A percentile compares a stretch with the other conserved stretches of the same genome.
Evolutionary conservation across 1,140 invertebrate species (phyloP).

Genomic region (Subanguina moxae): DNA sequence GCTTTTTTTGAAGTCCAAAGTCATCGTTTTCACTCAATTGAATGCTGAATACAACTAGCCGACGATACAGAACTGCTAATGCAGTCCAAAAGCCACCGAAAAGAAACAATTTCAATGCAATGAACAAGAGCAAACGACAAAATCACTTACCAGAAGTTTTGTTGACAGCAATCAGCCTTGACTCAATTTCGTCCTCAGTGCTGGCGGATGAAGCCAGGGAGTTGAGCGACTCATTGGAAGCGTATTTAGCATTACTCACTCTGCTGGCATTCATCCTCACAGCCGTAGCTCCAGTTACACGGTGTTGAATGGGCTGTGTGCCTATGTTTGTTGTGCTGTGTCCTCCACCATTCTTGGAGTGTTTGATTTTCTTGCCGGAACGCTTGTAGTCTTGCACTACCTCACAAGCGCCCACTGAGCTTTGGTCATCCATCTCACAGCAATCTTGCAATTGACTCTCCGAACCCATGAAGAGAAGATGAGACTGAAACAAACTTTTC

Average conservation of each 20-base stretch:
- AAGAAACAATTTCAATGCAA: too few relatives aligned
- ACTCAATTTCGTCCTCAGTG: constrained; percentile 68
- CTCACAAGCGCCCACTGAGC: constrained; percentile 70
- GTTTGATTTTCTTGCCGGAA: constrained; percentile 57
- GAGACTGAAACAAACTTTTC: constrained; percentile 64
- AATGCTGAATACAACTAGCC: constrained; percentile 65
- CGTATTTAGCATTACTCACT: constrained; percentile 67
- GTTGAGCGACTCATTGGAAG: constrained; percentile 65
- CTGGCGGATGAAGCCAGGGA: constrained; percentile 59
- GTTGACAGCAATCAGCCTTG: constrained; percentile 67
- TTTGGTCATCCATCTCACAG: constrained; percentile 68
- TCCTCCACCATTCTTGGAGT: constrained; percentile 27
- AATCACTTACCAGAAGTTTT: constrained; percentile 63
- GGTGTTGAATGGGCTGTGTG: constrained; percentile 35
- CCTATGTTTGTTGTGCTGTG: constrained; percentile 17
- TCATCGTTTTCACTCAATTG: constrained; percentile 55
- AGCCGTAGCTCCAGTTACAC: constrained; percentile 56
- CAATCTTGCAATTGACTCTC: constrained; percentile 76
- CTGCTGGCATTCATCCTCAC: constrained; percentile 64
- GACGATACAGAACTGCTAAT: constrained; percentile 68
- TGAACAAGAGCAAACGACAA: too few relatives aligned
- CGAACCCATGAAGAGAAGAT: constrained; percentile 72
- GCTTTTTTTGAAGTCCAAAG: too few relatives aligned
- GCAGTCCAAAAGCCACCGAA: constrained; percentile 69
- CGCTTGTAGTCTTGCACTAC: constrained; percentile 78